Evolutionary conservation across 2,888 invertebrate species (phyloP), one percentile per base, ranked within the genome.

Genomic region (Trichogramma evanescens): DNA sequence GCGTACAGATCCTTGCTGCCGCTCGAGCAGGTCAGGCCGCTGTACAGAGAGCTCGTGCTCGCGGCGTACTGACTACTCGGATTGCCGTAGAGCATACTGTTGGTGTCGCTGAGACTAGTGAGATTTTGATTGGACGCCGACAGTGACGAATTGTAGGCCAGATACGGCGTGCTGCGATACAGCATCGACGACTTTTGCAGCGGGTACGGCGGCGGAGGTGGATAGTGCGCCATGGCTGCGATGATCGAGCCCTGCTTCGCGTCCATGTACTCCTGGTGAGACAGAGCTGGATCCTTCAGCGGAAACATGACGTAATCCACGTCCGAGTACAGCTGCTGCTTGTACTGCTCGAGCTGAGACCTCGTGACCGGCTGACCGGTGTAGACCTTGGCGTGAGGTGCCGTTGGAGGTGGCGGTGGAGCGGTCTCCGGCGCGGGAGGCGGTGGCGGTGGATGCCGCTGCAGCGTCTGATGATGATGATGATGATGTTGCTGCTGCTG

Each of bases 261-360:
- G 72, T 94, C 93, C 67, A 92, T 83, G 78, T 94, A 94, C 74
- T 94, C 93, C 76, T 93, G 93, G 73, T 92, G 91, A 66, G 93
- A 93, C 51, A 93, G 84, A 0, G 91, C 88, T 7, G 93, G 93
- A 78, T 94, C 93, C 78, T 93, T 93, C 64, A 93, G 78, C 0
- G 93, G 93, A 72, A 93, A 94, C 75, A 93, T 91, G 6, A 94
- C 93, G 72, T 92, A 94, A 78, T 94, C 93, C 4, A 92, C 91
- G 72, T 94, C 93, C 63, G 93, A 93, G 71, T 91, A 92, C 59
- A 94, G 82, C 73, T 93, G 93, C 72, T 92, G 91, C 70, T 92
- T 90, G 71, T 92, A 94, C 71, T 91, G 88, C 65, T 92, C 91
- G 63, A 93, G 88, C 73, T 92, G 93, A 39, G 87, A 86, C 13